Conservation (phyloP, 1,140 invertebrate genomes). For the Choristoneura fumiferana region DNA sequence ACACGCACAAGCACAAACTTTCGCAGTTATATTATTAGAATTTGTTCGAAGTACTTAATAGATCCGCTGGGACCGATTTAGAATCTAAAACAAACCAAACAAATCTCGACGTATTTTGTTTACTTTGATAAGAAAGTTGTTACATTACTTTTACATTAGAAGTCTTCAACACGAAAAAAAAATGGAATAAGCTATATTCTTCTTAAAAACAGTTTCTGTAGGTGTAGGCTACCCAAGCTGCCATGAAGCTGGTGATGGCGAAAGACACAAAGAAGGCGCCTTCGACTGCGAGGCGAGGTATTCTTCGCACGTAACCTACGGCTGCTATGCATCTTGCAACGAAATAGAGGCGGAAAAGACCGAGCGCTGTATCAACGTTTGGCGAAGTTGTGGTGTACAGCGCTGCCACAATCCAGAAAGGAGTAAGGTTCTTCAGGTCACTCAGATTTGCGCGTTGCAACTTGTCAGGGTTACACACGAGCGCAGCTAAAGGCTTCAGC, state of each 20-base stretch:
- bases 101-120: too few relatives aligned
- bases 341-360: constrained; percentile 38
- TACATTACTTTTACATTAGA: too few relatives aligned
- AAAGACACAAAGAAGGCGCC: constrained; percentile 43
- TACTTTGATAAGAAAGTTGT: too few relatives aligned
- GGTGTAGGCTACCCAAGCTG: constrained; percentile 36
- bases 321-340: constrained; percentile 38
- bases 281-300: constrained; percentile 32
- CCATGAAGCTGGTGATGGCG: constrained; percentile 45
- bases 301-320: constrained; percentile 30
- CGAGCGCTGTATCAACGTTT: constrained; percentile 29
- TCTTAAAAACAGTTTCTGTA: constrained; percentile 40
- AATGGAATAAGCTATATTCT: background rate
- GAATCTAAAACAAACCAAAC: too few relatives aligned
- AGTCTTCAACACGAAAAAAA: too few relatives aligned
- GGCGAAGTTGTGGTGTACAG: constrained; percentile 51
- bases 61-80: too few relatives aligned
- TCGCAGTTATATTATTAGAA: too few relatives aligned
- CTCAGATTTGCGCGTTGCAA: constrained; percentile 44
- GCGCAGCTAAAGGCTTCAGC: constrained; percentile 37
- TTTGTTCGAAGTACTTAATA: too few relatives aligned
- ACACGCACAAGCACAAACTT: too few relatives aligned
- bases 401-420: constrained; percentile 52
- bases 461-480: constrained; percentile 41
- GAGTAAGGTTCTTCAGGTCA: constrained; percentile 51